A percentile compares a stretch with the other conserved stretches of the same genome.
Evolutionary conservation across 2,888 invertebrate species (phyloP).

Genomic region (Cephus sareptanus): DNA sequence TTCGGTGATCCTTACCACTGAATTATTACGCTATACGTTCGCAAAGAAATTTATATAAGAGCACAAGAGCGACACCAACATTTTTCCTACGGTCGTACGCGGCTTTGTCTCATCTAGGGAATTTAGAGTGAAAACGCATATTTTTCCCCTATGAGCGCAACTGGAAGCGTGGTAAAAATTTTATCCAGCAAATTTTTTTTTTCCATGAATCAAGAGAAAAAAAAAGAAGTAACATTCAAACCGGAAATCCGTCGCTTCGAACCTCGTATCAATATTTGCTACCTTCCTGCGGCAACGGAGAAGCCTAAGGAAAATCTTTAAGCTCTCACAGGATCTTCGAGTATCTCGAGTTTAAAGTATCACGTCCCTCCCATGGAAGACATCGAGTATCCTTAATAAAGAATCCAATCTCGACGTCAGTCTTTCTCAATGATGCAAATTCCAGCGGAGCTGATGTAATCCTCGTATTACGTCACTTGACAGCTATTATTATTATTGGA

Average conservation of each 20-base stretch:
- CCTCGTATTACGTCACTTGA: neutral
- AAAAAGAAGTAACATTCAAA: neutral
- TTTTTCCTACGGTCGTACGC: neutral
- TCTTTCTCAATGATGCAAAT: neutral
- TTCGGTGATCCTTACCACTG: neutral
- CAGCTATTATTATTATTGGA: neutral
- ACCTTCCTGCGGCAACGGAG: too few relatives aligned
- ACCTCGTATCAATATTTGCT: too few relatives aligned
- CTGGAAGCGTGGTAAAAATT: neutral
- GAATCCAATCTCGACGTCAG: neutral
- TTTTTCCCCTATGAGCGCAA: neutral
- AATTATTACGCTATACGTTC: neutral
- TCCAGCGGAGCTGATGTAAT: neutral
- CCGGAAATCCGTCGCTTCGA: neutral
- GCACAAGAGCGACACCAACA: neutral
- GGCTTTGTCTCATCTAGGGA: neutral
- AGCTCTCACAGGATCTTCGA: neutral
- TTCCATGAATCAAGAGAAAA: neutral
- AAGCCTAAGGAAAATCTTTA: neutral
- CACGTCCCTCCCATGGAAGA: neutral
- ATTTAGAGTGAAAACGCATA: neutral
- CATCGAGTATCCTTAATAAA: neutral
- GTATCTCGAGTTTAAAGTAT: neutral
- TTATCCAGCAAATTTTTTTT: neutral
- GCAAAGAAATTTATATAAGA: neutral